Base-by-base conservation (phyloP, 2,797 vertebrate species). In the Hoplostethus mediterraneus region DNA sequence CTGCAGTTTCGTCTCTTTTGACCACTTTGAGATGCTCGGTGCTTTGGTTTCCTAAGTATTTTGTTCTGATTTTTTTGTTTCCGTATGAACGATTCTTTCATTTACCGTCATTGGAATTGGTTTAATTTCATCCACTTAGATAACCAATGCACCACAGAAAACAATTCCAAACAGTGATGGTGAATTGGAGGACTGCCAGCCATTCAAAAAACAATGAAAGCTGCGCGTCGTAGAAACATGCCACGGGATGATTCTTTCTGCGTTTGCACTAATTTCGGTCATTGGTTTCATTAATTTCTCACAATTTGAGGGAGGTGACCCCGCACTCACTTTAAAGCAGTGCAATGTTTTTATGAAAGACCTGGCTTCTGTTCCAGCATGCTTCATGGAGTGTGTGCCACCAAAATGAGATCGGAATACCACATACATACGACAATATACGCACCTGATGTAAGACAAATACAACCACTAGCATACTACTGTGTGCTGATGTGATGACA, bases 361-460 rank as follows among this genome's bases (percentile, higher is more conserved):
- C 80, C 77, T 62, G 75, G 77, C 75, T 75, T 79, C 66, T 47
- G 57, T 63, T 56, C 63, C 31, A 57, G 84, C 92, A 93, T 93
- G 92, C 91, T 67, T 87, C 81, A 88, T 83, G 87, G 59, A 82
- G 63, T 77, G 56, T 53, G 67, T 40, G 63, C 21, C 71, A 87
- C 65, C 62, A 73, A 78, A 65, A 83, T 77, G 12, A 85, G 76
- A 82, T 64, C 53, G 79, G 28, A 87, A 87, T 56, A 75, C 51
- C 73, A 88, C 79, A 91, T 45, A 75, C 31, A 57, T 44, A 77
- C 73, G 53, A 87, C 79, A 65, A 75, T 38, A 54, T 55, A 51
- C 71, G 81, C 72, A 84, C 67, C 79, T 49, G 56, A 86, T 67
- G 67, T 44, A 56, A 72, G 21, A 75, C 63, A 83, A 30, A 67